phyloP scores from a whole-genome alignment of 2,888 invertebrate genomes.

The Argyresthia albistria region DNA sequence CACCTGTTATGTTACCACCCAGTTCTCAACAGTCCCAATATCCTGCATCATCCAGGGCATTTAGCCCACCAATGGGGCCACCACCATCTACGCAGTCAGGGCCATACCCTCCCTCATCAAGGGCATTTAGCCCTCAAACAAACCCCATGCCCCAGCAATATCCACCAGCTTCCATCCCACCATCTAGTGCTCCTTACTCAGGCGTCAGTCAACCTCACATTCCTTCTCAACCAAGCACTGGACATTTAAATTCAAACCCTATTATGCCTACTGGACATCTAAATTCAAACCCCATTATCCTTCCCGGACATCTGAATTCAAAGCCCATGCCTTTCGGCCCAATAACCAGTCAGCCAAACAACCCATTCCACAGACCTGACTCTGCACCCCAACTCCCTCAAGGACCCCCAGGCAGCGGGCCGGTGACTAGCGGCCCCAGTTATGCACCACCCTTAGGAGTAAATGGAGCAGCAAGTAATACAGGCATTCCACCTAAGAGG shows the following conservation, averaged over 20 bases:
- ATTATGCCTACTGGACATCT: constrained; percentile 16
- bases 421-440: constrained; percentile 11
- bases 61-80: constrained; percentile 1
- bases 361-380: too few species aligned
- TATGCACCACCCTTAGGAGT: constrained; percentile 17
- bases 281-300: too few species aligned
- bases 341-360: too few species aligned
- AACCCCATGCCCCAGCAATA: constrained; percentile 14
- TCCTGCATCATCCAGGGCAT: constrained; percentile 1
- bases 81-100: neutral
- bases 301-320: too few species aligned
- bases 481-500: neutral
- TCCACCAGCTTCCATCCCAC: constrained; percentile 24
- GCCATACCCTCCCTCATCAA: neutral
- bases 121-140: constrained; percentile 2
- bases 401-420: constrained; percentile 25
- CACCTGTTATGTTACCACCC: constrained; percentile 1
- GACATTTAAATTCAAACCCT: constrained; percentile 37
- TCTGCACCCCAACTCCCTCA: too few species aligned
- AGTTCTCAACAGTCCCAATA: neutral
- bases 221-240: constrained; percentile 14
- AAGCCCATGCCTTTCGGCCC: too few species aligned
- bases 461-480: constrained; percentile 25
- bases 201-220: constrained; percentile 7
- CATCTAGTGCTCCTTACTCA: constrained; percentile 32